Evolutionary conservation across 2,113 vertebrate genomes (phyloP).

Genomic region (Semicossyphus pulcher): DNA sequence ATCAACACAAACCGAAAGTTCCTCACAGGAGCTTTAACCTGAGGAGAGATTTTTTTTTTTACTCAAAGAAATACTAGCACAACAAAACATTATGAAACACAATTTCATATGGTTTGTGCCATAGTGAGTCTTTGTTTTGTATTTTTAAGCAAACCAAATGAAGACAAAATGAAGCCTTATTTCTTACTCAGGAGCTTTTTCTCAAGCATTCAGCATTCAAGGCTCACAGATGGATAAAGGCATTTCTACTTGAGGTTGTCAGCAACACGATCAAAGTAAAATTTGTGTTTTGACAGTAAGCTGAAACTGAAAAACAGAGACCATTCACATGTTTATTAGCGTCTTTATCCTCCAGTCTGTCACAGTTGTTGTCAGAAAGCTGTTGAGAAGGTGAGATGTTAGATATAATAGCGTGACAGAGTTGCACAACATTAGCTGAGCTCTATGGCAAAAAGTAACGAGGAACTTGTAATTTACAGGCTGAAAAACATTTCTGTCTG

Average conservation of each 20-base stretch:
- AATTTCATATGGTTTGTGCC: not conserved
- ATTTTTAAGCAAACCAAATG: not conserved
- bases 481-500: not conserved
- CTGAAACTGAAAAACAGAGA: constrained; percentile 21
- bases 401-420: constrained; percentile 4
- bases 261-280: constrained; percentile 55
- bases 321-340: constrained; percentile 3
- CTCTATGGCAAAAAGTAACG: not conserved
- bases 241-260: constrained; percentile 46
- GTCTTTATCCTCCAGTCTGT: constrained; percentile 16
- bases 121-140: not conserved
- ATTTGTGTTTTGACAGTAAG: constrained; percentile 51
- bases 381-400: constrained; percentile 44
- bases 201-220: not conserved
- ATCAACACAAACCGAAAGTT: too few relatives aligned
- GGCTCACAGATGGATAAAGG: constrained; percentile 32
- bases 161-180: constrained; percentile 11
- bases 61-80: not conserved
- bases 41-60: not conserved
- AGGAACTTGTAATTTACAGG: not conserved
- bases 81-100: too few relatives aligned
- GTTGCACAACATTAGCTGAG: not conserved
- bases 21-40: too few relatives aligned
- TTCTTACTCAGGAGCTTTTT: not conserved
- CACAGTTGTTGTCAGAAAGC: constrained; percentile 24